These are phyloP conservation scores for Amiota communis DNA, from an alignment of 2,888 invertebrate genomes.

Conservation along the genomic window DNA sequence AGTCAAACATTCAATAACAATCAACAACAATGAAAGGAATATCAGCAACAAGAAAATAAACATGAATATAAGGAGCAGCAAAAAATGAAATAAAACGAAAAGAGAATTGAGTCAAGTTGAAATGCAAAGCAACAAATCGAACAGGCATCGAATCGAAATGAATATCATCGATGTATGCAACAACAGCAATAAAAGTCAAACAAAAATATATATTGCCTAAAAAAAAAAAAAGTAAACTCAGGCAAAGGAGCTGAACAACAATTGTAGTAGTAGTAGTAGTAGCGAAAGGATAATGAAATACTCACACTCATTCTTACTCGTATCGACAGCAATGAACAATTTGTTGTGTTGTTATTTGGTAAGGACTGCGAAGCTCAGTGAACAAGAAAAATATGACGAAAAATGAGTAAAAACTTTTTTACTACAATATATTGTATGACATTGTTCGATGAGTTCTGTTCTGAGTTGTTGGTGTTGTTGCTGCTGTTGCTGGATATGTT, in stretches of 20 bases:
- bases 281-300: not conserved
- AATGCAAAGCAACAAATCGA: not conserved
- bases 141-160: constrained; percentile 2
- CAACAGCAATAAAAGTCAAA: constrained; percentile 29
- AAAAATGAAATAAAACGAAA: not conserved
- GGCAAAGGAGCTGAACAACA: not conserved
- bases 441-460: not conserved
- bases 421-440: not conserved
- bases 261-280: not conserved
- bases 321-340: not conserved
- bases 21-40: constrained; percentile 16
- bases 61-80: not conserved
- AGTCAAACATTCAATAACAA: constrained; percentile 31
- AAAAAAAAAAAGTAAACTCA: constrained; percentile 34
- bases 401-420: constrained; percentile 25
- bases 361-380: not conserved
- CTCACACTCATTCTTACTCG: not conserved
- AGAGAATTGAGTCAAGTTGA: not conserved
- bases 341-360: constrained; percentile 1
- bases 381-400: constrained; percentile 16
- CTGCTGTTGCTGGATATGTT: constrained; percentile 5
- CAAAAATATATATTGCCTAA: constrained; percentile 21
- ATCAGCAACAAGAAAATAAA: not conserved
- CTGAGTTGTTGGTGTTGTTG: not conserved
- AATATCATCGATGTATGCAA: constrained; percentile 44